Evolutionary conservation across 1,140 invertebrate species (phyloP).

Genomic region (Drosophila sproati): DNA sequence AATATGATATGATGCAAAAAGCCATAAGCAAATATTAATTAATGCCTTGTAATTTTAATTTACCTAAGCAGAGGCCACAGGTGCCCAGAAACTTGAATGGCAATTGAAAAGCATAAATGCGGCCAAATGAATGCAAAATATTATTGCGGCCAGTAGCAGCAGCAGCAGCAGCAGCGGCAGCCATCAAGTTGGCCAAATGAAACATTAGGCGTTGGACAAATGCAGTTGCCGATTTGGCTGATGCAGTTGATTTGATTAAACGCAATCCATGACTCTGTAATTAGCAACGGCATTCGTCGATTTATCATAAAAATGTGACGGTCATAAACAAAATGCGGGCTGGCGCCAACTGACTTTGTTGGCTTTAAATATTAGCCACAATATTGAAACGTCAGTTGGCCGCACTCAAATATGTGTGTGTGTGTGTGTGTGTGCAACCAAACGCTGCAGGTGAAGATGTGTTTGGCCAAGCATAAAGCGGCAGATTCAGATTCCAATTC

Average conservation of each 20-base stretch:
- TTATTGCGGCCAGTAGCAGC: not conserved
- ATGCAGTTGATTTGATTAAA: constrained; percentile 7
- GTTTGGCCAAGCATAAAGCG: constrained; percentile 6
- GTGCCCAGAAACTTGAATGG: constrained; percentile 8
- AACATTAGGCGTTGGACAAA: constrained; percentile 18
- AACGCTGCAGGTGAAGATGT: constrained; percentile 54
- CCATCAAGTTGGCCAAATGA: constrained; percentile 17
- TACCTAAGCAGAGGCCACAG: constrained; percentile 32
- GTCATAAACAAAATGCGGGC: constrained; percentile 33
- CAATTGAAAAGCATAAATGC: constrained; percentile 30
- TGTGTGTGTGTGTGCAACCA: not conserved
- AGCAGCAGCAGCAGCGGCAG: not conserved
- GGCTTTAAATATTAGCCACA: constrained; percentile 31
- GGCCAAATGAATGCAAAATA: constrained; percentile 5
- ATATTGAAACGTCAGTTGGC: constrained; percentile 23
- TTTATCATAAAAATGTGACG: constrained; percentile 41
- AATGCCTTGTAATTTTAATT: constrained; percentile 36
- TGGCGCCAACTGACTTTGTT: constrained; percentile 35
- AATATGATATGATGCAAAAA: not conserved
- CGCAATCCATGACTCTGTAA: constrained; percentile 11
- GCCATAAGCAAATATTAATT: not conserved
- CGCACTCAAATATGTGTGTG: not conserved
- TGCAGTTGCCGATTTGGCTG: constrained; percentile 25
- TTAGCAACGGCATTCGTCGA: constrained; percentile 43
- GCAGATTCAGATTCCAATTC: constrained; percentile 21